Base-by-base conservation (phyloP, 2,113 vertebrate species). In the Rhabdomys dilectus region DNA sequence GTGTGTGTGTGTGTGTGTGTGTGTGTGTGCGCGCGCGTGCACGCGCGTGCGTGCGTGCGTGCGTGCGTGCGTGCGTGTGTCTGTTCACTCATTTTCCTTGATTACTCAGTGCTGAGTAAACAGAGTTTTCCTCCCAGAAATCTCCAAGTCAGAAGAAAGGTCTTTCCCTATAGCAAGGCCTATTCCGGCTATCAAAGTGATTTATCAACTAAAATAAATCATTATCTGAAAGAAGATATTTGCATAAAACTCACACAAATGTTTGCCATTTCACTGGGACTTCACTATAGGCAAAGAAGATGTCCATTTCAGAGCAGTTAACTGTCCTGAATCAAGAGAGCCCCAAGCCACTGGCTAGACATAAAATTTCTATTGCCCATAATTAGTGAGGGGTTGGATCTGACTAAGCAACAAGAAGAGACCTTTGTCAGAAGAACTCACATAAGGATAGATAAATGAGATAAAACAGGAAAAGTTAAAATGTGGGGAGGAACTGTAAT, bases 401-500 rank as follows among this genome's bases (percentile, higher is more conserved):
- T 48, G 36, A 81, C n/a, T 51, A 77, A 78, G 68, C 9, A 87
- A 24, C 26, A 77, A 91, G 81, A 95, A 86, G 53, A 89, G 39
- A 89, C 70, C 4, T 1, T 31, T 42, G 24, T 34, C 58, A 84
- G 60, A 4, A 66, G 29, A 92, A 17, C 64, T 93, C 84, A 81
- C 31, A 4, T 73, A 17, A 24, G 73, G 58, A 66, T 5, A 68
- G 76, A 66, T 4, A 66, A 68, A 73, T 10, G 62, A n/a, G 31
- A 72, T 80, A 80, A 84, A 89, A 86, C 82, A 89, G 48, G 34
- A 87, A 94, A 60, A 87, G 26, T 80, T n/a, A 77, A 48, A 94
- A 89, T 11, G 36, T 93, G 29, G 26, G 60, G 19, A 87, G 48
- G 53, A 78, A 13, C 19, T 42, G 48, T 7, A 85, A 39, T 36